phyloP scores from a whole-genome alignment of 1,140 invertebrate species.

The Steinernema khuongi region DNA sequence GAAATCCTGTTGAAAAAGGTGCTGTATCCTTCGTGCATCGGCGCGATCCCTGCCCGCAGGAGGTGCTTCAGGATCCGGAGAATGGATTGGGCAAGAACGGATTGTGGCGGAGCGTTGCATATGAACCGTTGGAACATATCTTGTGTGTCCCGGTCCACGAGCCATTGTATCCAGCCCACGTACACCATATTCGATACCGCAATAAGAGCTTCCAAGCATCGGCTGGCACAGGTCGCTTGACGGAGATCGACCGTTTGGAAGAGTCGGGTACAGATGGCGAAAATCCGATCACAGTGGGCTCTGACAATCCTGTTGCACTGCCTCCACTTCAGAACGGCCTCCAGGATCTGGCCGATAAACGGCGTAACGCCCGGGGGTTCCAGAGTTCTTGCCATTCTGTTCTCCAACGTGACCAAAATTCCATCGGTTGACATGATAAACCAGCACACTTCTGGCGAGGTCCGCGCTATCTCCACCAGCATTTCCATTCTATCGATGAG shows the following conservation, averaged over 20 bases:
- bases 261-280: neutral
- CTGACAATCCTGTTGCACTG: neutral
- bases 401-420: neutral
- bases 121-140: too few relatives aligned
- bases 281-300: neutral
- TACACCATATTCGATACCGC: too few relatives aligned
- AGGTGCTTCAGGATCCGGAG: too few relatives aligned
- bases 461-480: neutral
- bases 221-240: too few relatives aligned
- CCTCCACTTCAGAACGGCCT: neutral
- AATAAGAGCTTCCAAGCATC: too few relatives aligned
- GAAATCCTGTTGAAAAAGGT: too few relatives aligned
- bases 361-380: neutral
- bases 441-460: neutral
- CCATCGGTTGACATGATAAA: neutral
- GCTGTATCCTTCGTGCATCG: too few relatives aligned
- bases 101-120: too few relatives aligned
- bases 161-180: too few relatives aligned
- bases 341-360: neutral
- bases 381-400: neutral
- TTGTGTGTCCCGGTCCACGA: too few relatives aligned
- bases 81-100: too few relatives aligned
- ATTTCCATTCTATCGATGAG: neutral
- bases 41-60: too few relatives aligned
- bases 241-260: neutral